These are phyloP conservation scores for Cheilosia urbana DNA, from an alignment of 2,888 invertebrate species.

Conservation along the genomic window DNA sequence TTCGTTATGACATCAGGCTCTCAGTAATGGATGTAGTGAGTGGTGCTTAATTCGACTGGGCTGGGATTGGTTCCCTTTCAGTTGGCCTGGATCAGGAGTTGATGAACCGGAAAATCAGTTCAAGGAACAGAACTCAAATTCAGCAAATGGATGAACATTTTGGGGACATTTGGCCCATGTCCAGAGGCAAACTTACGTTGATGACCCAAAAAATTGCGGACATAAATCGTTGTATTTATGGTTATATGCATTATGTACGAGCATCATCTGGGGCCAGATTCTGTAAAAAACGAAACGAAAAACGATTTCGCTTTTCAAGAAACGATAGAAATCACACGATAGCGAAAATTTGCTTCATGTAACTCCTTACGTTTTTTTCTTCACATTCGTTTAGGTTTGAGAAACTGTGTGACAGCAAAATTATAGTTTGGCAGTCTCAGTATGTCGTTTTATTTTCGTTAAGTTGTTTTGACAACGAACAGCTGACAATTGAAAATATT, in stretches of 20 bases:
- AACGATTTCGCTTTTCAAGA: too few species aligned
- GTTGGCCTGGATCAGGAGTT: constrained; percentile 32
- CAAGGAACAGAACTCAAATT: constrained; percentile 58
- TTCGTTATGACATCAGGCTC: constrained; percentile 59
- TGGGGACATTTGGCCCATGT: constrained; percentile 50
- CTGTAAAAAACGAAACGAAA: too few species aligned
- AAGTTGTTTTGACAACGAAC: too few species aligned
- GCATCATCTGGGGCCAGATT: too few species aligned
- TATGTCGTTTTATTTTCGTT: too few species aligned
- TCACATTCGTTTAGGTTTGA: too few species aligned
- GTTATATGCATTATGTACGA: not conserved
- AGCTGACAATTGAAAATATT: too few species aligned
- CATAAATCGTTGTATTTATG: not conserved
- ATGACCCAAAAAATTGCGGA: constrained; percentile 31
- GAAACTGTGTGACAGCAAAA: too few species aligned
- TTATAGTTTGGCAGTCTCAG: too few species aligned
- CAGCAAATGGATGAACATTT: constrained; percentile 10
- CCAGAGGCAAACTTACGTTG: constrained; percentile 31
- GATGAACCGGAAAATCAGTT: constrained; percentile 59
- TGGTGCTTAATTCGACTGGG: not conserved
- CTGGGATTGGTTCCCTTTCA: constrained; percentile 6
- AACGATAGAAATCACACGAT: too few species aligned
- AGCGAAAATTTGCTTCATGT: too few species aligned
- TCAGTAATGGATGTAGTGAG: constrained; percentile 40
- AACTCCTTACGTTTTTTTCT: too few species aligned